Conservation (phyloP, 2,113 vertebrate species). For the Prolemur simus region DNA sequence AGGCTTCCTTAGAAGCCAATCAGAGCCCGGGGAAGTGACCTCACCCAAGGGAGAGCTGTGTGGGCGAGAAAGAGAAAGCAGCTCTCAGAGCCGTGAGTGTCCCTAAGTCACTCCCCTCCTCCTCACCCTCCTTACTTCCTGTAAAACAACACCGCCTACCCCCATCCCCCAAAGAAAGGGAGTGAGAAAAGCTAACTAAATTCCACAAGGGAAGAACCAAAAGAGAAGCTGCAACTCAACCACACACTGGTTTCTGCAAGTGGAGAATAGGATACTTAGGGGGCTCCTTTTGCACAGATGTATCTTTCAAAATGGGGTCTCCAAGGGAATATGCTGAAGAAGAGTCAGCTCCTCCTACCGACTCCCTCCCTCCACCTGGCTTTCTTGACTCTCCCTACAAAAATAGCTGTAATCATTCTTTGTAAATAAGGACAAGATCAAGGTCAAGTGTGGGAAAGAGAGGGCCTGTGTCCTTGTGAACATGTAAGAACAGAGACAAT, state of each 20-base stretch:
- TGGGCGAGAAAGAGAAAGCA: conserved; percentile 45
- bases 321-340: background rate
- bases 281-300: background rate
- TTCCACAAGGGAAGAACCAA: background rate
- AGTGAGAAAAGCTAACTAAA: conserved; percentile 15
- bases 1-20: conserved; percentile 63
- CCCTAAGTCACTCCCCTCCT: conserved; percentile 54
- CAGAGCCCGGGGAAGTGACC: conserved; percentile 64
- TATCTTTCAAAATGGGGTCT: background rate
- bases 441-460: conserved; percentile 63
- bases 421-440: conserved; percentile 69
- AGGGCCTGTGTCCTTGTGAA: background rate
- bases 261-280: background rate
- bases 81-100: conserved; percentile 51
- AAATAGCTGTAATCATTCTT: conserved; percentile 56
- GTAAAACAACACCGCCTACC: background rate
- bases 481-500: background rate
- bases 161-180: background rate
- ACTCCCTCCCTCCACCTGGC: conserved; percentile 6
- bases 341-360: background rate
- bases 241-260: background rate
- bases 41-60: conserved; percentile 50
- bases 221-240: background rate
- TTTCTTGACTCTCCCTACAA: conserved; percentile 43
- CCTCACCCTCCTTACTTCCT: conserved; percentile 52